Evolutionary conservation across 2,113 vertebrate species (phyloP).

Genomic region (Callospermophilus lateralis): DNA sequence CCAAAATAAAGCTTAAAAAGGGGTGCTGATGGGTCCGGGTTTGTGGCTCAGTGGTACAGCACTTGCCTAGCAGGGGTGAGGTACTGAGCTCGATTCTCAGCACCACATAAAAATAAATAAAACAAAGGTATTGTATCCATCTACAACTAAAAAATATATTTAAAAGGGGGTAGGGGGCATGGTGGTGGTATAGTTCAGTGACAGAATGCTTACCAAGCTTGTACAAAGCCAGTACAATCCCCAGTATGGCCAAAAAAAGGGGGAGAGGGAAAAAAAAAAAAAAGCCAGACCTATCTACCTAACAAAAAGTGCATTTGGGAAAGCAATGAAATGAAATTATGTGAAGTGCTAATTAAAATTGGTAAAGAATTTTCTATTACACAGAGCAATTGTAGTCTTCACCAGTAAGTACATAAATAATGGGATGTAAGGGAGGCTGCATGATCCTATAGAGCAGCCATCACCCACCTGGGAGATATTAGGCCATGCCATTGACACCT

Average conservation of each 20-base stretch:
- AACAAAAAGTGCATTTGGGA: not conserved
- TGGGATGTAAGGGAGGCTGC: not conserved
- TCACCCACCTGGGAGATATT: not conserved
- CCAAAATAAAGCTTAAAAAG: not conserved
- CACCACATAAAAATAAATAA: no score
- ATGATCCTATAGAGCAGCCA: not conserved
- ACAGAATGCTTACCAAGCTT: no score
- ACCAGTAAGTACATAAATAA: not conserved
- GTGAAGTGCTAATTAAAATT: constrained; percentile 41
- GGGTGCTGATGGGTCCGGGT: not conserved
- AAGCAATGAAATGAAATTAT: constrained; percentile 36
- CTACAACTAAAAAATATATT: no score
- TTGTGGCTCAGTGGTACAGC: not conserved
- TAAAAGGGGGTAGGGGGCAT: no score
- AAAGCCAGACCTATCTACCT: not conserved
- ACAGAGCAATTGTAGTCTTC: not conserved
- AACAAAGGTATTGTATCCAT: no score
- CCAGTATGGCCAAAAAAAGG: no score
- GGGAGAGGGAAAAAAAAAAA: not conserved
- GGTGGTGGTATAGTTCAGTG: not conserved
- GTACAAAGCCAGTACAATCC: no score
- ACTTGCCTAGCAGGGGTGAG: no score
- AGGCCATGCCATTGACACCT: not conserved
- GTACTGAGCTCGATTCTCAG: no score
- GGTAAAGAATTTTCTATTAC: not conserved